Conservation (phyloP, 1,140 invertebrate genomes). For the Diorhabda sublineata region DNA sequence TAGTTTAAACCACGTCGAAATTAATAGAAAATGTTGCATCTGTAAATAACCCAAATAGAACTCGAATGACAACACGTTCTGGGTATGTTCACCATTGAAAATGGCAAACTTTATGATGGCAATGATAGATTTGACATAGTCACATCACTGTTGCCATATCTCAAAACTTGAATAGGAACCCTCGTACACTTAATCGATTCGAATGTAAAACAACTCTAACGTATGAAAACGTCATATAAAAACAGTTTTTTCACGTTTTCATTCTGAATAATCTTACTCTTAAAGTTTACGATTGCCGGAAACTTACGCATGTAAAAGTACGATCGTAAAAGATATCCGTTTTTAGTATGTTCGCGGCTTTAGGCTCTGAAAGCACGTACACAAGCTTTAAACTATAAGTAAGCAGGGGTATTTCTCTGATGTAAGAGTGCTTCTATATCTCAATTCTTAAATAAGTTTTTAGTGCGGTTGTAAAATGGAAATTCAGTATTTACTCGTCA, state of each 20-base stretch:
- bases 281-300: background rate
- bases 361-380: constrained; percentile 5
- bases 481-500: constrained; percentile 9
- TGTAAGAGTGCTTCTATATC: background rate
- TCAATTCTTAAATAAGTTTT: constrained; percentile 7
- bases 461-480: background rate
- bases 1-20: too few relatives aligned
- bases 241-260: background rate
- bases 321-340: constrained; percentile 4
- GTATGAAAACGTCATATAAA: background rate
- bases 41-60: too few relatives aligned
- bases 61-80: too few relatives aligned
- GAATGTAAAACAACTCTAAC: too few relatives aligned
- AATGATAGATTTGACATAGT: too few relatives aligned
- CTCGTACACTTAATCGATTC: too few relatives aligned
- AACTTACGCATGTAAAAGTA: constrained; percentile 5
- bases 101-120: too few relatives aligned
- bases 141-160: too few relatives aligned
- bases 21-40: too few relatives aligned
- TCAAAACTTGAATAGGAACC: too few relatives aligned
- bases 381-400: constrained; percentile 2
- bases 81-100: too few relatives aligned
- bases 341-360: constrained; percentile 2
- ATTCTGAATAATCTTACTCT: constrained; percentile 5
- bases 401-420: background rate